These are phyloP conservation scores for Poeciliopsis retropinna DNA, from an alignment of 2,113 vertebrate species.

Conservation along the genomic window DNA sequence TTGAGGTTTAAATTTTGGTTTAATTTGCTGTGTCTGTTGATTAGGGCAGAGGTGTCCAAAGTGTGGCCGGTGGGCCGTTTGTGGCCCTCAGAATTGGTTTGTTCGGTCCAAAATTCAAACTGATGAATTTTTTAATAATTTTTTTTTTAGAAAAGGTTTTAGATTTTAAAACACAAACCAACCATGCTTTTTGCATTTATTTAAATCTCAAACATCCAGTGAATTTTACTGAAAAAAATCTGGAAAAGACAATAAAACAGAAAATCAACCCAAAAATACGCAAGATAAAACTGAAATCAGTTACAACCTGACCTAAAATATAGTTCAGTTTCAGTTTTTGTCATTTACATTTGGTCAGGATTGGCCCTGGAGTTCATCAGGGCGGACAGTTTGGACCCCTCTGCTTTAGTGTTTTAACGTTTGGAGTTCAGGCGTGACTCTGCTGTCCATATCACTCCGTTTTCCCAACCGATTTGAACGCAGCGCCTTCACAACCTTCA, in stretches of 20 bases:
- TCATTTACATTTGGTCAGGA: too few relatives aligned
- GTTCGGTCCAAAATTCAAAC: neutral
- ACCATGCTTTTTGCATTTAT: neutral
- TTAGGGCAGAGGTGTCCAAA: neutral
- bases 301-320: too few relatives aligned
- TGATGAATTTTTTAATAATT: too few relatives aligned
- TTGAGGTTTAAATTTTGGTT: conserved; percentile 26
- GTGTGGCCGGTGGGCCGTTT: neutral
- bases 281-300: neutral
- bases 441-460: conserved; percentile 30
- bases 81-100: neutral
- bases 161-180: neutral
- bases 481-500: conserved; percentile 71
- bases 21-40: conserved; percentile 57
- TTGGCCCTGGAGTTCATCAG: neutral
- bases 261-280: neutral
- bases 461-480: conserved; percentile 33
- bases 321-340: too few relatives aligned
- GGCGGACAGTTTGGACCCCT: neutral
- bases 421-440: conserved; percentile 30
- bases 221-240: neutral
- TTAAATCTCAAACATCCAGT: neutral
- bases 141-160: too few relatives aligned
- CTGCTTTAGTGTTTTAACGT: conserved; percentile 31
- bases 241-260: too few relatives aligned